Conservation (phyloP, 1,140 invertebrate species). For the Papilio xuthus region DNA sequence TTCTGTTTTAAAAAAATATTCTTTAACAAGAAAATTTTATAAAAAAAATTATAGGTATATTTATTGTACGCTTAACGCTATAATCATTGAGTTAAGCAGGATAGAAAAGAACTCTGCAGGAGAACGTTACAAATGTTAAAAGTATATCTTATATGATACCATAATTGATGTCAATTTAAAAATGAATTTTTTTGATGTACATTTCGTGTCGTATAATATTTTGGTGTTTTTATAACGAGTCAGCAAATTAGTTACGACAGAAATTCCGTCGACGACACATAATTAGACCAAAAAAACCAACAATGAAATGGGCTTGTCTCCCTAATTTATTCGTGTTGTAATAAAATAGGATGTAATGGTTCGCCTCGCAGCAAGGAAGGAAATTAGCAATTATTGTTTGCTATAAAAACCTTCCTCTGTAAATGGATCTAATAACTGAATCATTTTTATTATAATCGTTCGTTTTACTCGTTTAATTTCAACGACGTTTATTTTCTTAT, state of each 20-base stretch:
- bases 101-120: too few relatives aligned
- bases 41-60: too few relatives aligned
- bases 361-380: slow-evolving; percentile 12
- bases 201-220: not conserved
- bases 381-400: slow-evolving; percentile 27
- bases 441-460: slow-evolving; percentile 14
- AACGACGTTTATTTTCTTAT: not conserved
- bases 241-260: not conserved
- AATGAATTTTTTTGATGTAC: not conserved
- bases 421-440: slow-evolving; percentile 7
- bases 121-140: too few relatives aligned
- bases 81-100: too few relatives aligned
- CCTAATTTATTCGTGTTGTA: slow-evolving; percentile 17
- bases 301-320: slow-evolving; percentile 25
- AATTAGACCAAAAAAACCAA: slow-evolving; percentile 11
- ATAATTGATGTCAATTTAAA: not conserved
- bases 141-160: not conserved
- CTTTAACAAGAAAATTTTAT: too few relatives aligned
- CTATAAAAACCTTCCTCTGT: not conserved
- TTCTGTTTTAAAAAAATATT: too few relatives aligned
- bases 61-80: too few relatives aligned
- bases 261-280: slow-evolving; percentile 5
- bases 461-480: not conserved
- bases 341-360: slow-evolving; percentile 21
- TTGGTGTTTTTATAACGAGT: not conserved